Evolutionary conservation across 2,888 invertebrate species (phyloP).

Genomic region (Agrochola lychnidis): DNA sequence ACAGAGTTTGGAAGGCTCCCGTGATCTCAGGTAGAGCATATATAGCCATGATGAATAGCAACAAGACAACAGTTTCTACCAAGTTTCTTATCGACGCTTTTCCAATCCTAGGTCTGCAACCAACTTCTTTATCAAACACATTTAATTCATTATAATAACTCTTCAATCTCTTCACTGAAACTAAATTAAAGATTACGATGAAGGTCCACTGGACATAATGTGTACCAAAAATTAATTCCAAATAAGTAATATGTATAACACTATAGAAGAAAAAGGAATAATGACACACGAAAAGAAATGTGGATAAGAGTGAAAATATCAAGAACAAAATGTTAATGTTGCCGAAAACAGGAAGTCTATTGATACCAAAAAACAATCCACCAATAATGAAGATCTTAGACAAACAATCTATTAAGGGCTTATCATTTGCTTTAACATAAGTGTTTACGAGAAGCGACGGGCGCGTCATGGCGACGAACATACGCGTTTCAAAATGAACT

Average conservation of each 20-base stretch:
- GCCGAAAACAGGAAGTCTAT: slow-evolving; percentile 69
- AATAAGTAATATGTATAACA: not conserved
- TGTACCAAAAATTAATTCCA: not conserved
- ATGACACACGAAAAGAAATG: slow-evolving; percentile 13
- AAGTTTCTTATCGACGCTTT: slow-evolving; percentile 68
- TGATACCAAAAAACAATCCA: slow-evolving; percentile 24
- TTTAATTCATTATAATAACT: slow-evolving; percentile 73
- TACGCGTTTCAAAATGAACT: slow-evolving; percentile 34
- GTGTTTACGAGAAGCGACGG: slow-evolving; percentile 74
- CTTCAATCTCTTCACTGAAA: slow-evolving; percentile 69
- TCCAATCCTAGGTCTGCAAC: slow-evolving; percentile 71
- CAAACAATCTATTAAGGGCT: slow-evolving; percentile 70
- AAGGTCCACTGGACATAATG: slow-evolving; percentile 59
- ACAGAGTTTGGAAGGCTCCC: not conserved
- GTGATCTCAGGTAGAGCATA: slow-evolving; percentile 4
- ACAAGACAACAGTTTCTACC: not conserved
- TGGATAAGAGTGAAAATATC: slow-evolving; percentile 13
- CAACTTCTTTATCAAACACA: slow-evolving; percentile 73
- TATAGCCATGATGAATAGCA: slow-evolving; percentile 4
- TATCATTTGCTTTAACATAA: slow-evolving; percentile 66
- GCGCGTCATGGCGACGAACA: slow-evolving; percentile 68
- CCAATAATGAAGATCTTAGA: slow-evolving; percentile 72
- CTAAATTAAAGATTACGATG: slow-evolving; percentile 63
- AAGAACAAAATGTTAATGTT: slow-evolving; percentile 50
- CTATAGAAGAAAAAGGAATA: slow-evolving; percentile 17